Base-by-base conservation (phyloP, 2,113 vertebrate genomes). In the Oncorhynchus tshawytscha region DNA sequence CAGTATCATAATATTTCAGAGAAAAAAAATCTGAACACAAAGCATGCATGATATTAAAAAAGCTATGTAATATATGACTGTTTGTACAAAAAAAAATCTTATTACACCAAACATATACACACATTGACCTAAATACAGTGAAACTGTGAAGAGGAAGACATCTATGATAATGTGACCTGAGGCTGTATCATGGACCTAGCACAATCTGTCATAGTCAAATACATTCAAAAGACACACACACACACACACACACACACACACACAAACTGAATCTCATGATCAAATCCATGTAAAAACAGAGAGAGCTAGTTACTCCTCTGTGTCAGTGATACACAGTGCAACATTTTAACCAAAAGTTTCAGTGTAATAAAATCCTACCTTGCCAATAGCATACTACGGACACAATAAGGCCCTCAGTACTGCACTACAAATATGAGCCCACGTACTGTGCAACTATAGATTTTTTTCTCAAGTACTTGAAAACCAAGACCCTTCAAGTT, bases 151-250 rank as follows among this genome's bases (percentile, higher is more conserved):
- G 11, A 67, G 3, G 57, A 62, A 67, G 70, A 39, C 1, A 54
- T 65, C 34, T 20, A 27, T 29, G 45, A 66, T 65, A 67, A 57
- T 73, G 51, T 69, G 60, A 22, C 72, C 79, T 60, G 20, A 66
- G 76, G 81, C 49, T 5, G 15, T 51, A 15, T 51, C 7, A 39
- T 39, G 34, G 6, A 39, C 34, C 39, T 39, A 39, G 5, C 67
- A 78, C 85, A 89, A 89, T 91, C 90, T 86, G 8, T 70, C 67
- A 80, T 88, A 89, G 27, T 27, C 91, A 93, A 93, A 93, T 91
- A 80, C 75, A 92, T 88, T 86, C 83, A 89, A 90, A 91, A 66
- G 60, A 84, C 31, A 31, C 24, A 24, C 24, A 24, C 24, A 24
- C 24, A 24, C 24, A 24, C 24, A 24, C 24, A 24, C 72, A 79